Base-by-base conservation (phyloP, 64 coral and sea anemone genomes). In the Stichodactyla mertensii region DNA sequence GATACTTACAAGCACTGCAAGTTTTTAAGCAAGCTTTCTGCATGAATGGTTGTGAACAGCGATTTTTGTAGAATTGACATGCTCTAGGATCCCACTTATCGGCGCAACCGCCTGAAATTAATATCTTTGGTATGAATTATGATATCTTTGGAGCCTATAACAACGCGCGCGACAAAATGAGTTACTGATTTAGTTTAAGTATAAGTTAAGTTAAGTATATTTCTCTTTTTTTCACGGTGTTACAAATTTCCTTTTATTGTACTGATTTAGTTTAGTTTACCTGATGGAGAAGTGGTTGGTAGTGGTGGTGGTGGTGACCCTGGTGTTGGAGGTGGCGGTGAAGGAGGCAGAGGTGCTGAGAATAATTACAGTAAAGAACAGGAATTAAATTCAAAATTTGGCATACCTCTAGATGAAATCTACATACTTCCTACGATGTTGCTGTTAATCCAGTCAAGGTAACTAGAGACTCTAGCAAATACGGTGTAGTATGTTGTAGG, bases 401-500 rank as follows among this genome's bases (percentile, higher is more conserved):
- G 78, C 7, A 16, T 3, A 81, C 16, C 36, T 45, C 36, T 45
- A 45, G 1, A 45, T 45, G 16, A 16, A 18, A 52, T 81, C 2
- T 3, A 81, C 78, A 15, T 54, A 81, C 78, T 55, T 55, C 53
- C 51, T 19, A 16, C 20, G 51, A 85, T 85, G 5, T 85, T 85
- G 54, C 57, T 55, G 83, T 62, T 85, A 45, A 93, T 89, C 91
- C 91, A 93, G 8, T 52, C 59, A 2, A 80, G 16, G 52, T 95
- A 95, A 18, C 90, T 95, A 3, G 77, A 88, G 5, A 95, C 61
- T 16, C 93, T 74, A n/a, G 90, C 60, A 52, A 95, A 95, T 11
- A 95, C 93, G 4, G 93, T 95, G 82, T 87, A 91, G 51, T 83
- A 64, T 31, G 90, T 95, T 14, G 93, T 95, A 11, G 90, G 91